Percentiles rank a stretch among this genome's conserved stretches.
Evolutionary conservation across 2,797 vertebrate species (phyloP).

Genomic region (Poeciliopsis paucimaculata): DNA sequence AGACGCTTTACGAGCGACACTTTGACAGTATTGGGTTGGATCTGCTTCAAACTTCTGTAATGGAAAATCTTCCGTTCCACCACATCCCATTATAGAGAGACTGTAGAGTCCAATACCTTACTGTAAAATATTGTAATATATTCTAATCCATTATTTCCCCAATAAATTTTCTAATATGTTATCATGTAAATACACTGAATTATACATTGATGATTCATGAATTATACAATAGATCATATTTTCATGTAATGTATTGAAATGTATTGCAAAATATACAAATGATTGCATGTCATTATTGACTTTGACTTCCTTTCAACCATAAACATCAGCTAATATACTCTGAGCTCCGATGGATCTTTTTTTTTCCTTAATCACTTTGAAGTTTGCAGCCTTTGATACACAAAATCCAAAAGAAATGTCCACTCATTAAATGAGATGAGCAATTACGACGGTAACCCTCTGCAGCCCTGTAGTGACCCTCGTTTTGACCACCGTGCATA

Average conservation of each 20-base stretch:
- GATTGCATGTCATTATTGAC: too few species aligned
- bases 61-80: not conserved
- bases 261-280: too few species aligned
- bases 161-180: too few species aligned
- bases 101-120: too few species aligned
- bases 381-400: not conserved
- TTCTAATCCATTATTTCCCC: too few species aligned
- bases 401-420: not conserved
- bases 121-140: too few species aligned
- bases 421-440: slow-evolving; percentile 11
- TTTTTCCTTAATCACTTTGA: not conserved
- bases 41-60: not conserved
- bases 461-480: slow-evolving; percentile 30
- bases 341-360: not conserved
- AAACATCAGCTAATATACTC: not conserved
- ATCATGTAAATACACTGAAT: too few species aligned
- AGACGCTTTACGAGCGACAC: not conserved
- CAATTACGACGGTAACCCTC: slow-evolving; percentile 49
- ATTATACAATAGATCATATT: too few species aligned
- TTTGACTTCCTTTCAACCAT: not conserved
- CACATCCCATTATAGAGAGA: not conserved
- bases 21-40: not conserved
- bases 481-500: slow-evolving; percentile 55
- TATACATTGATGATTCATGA: too few species aligned
- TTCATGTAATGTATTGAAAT: too few species aligned